A percentile compares a stretch with the other conserved stretches of the same genome.
Evolutionary conservation across 2,797 vertebrate genomes (phyloP).

Genomic region (Cetoscarus ocellatus): DNA sequence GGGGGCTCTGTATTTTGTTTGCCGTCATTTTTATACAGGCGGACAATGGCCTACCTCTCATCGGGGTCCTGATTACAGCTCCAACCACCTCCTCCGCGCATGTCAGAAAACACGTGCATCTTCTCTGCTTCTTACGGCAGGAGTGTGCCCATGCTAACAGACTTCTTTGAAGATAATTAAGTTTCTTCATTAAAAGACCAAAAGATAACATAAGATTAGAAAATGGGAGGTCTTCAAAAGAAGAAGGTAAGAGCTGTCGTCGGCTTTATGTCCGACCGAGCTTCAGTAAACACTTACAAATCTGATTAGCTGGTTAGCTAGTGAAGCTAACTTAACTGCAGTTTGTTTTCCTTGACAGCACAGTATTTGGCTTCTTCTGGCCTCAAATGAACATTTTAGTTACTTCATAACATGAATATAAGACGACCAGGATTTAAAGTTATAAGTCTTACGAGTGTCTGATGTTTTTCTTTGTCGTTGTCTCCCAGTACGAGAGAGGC

Average conservation of each 20-base stretch:
- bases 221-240: slow-evolving; percentile 87
- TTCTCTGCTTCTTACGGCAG: background rate
- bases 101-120: slow-evolving; percentile 74
- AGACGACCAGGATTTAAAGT: rapidly evolving
- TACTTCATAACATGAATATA: background rate
- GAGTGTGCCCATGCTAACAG: background rate
- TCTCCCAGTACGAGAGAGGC: slow-evolving; percentile 90
- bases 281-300: background rate
- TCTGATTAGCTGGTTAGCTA: slow-evolving; percentile 26
- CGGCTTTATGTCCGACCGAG: background rate
- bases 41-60: background rate
- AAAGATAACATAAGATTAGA: background rate
- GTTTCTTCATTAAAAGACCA: background rate
- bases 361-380: background rate
- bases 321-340: slow-evolving; percentile 28
- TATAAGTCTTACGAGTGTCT: background rate
- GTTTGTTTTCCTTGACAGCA: slow-evolving; percentile 37
- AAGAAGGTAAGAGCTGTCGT: slow-evolving; percentile 81
- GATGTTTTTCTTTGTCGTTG: background rate
- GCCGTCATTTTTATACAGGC: slow-evolving; percentile 63
- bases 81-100: slow-evolving; percentile 35
- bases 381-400: too few species aligned
- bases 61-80: slow-evolving; percentile 50
- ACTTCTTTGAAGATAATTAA: background rate
- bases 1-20: background rate